A percentile compares a stretch with the other conserved stretches of the same genome.
phyloP scores from a whole-genome alignment of 2,113 vertebrate genomes.

The Chroicocephalus ridibundus region DNA sequence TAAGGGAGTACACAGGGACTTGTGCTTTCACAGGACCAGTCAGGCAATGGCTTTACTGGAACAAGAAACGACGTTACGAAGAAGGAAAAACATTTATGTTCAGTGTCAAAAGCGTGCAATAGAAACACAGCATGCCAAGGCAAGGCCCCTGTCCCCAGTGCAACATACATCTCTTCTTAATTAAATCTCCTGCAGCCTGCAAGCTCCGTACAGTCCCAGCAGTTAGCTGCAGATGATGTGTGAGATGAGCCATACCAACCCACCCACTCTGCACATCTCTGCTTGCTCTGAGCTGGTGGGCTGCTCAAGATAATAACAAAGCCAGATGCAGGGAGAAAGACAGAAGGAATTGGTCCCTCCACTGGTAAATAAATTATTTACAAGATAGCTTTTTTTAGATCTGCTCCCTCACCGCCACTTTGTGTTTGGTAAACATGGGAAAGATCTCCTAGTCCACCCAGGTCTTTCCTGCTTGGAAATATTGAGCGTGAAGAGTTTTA shows the following conservation, averaged over 20 bases:
- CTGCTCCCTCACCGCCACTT: background rate
- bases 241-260: background rate
- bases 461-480: background rate
- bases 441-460: background rate
- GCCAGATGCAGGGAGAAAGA: background rate
- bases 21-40: background rate
- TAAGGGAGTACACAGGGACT: background rate
- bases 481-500: background rate
- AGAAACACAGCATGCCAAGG: slow-evolving; percentile 3
- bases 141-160: slow-evolving; percentile 4
- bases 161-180: slow-evolving; percentile 5
- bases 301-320: background rate
- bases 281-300: background rate
- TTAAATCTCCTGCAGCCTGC: slow-evolving; percentile 46
- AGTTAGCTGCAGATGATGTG: background rate
- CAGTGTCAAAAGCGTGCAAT: background rate
- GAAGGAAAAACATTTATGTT: slow-evolving; percentile 2
- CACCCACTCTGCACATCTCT: background rate
- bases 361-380: background rate
- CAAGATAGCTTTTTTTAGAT: background rate
- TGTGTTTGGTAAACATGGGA: background rate
- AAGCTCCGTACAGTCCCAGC: background rate
- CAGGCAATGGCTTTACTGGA: background rate
- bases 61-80: background rate
- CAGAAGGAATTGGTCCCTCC: background rate